A percentile compares a stretch with the other conserved stretches of the same genome.
phyloP scores from a whole-genome alignment of 2,113 vertebrate species.

The Sturnus vulgaris region DNA sequence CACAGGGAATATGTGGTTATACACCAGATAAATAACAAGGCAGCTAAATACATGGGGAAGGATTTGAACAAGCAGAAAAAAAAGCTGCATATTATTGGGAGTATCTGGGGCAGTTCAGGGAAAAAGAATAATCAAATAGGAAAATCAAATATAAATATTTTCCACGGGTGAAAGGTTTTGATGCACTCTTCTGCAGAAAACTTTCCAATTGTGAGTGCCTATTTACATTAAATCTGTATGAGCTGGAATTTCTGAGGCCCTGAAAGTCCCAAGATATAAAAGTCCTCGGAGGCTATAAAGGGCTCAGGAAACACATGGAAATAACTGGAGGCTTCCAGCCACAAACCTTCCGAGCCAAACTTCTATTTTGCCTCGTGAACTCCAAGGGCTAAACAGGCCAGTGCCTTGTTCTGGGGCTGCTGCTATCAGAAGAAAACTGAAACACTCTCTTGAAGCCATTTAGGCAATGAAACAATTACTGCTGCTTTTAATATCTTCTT shows the following conservation, averaged over 20 bases:
- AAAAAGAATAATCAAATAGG: neutral
- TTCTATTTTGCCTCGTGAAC: neutral
- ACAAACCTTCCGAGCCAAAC: neutral
- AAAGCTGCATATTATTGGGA: neutral
- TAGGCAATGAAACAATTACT: conserved; percentile 19
- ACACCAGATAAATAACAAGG: neutral
- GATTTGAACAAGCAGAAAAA: neutral
- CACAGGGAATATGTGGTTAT: neutral
- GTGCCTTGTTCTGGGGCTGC: neutral
- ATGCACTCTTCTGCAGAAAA: neutral
- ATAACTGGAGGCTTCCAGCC: neutral
- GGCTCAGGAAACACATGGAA: neutral
- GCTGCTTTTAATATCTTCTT: conserved; percentile 43
- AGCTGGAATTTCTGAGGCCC: neutral
- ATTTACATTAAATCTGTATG: neutral
- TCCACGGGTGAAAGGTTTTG: neutral
- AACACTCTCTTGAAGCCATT: neutral
- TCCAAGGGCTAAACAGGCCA: neutral
- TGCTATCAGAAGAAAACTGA: neutral
- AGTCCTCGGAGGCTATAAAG: neutral
- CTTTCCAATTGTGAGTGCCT: neutral
- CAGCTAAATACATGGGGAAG: neutral
- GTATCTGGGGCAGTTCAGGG: neutral
- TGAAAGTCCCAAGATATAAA: neutral
- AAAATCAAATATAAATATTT: conserved; percentile 11